Conservation (phyloP, 2,888 invertebrate species). For the Eilema sororculum region DNA sequence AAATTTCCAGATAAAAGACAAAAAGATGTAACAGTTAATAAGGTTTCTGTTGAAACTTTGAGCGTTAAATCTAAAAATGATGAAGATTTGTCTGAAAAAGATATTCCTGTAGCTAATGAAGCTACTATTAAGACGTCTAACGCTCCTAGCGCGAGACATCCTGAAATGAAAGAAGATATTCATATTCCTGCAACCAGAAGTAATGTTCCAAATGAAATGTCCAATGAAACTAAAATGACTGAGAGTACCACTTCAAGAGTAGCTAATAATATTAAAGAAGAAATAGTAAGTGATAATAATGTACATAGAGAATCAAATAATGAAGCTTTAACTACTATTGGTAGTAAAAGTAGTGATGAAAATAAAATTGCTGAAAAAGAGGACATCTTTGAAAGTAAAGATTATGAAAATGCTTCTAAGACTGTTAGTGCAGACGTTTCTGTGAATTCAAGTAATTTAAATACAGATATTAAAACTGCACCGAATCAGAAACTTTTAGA, state of each 20-base stretch:
- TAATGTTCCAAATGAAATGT: neutral
- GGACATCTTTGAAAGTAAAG: neutral
- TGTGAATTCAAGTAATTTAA: slow-evolving; percentile 7
- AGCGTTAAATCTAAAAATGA: neutral
- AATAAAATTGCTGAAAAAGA: neutral
- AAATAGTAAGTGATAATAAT: neutral
- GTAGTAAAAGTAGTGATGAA: slow-evolving; percentile 13
- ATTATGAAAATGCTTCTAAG: neutral
- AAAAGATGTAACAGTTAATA: slow-evolving; percentile 1
- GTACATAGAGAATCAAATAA: neutral
- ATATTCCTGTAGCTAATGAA: neutral
- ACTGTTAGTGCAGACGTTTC: neutral
- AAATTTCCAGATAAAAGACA: slow-evolving; percentile 17
- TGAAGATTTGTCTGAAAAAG: neutral
- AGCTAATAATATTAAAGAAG: neutral
- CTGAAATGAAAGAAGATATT: neutral
- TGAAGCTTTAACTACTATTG: slow-evolving; percentile 24
- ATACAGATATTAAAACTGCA: neutral
- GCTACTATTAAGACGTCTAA: neutral
- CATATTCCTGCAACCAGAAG: neutral
- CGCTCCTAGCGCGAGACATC: neutral
- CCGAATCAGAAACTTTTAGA: neutral
- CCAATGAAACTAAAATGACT: neutral
- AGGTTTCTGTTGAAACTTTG: neutral
- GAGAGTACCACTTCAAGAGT: neutral